Conservation (phyloP, 2,113 vertebrate species). For the Lophura nycthemera region DNA sequence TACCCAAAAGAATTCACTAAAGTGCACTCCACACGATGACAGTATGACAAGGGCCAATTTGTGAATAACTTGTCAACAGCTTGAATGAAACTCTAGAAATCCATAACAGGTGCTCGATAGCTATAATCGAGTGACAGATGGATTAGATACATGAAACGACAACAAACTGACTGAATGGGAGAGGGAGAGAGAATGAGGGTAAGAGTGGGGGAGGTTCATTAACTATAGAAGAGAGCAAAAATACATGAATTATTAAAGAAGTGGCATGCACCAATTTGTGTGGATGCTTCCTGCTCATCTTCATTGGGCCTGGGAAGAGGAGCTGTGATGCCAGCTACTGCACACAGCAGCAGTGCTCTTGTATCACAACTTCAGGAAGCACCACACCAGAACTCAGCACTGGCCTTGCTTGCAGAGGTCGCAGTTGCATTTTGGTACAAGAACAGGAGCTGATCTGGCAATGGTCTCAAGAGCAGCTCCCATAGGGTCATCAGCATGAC, state of each 20-base stretch:
- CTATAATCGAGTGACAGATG: slow-evolving; percentile 78
- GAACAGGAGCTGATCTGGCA: slow-evolving; percentile 55
- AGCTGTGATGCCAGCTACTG: slow-evolving; percentile 61
- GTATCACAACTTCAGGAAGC: slow-evolving; percentile 45
- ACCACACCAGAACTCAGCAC: slow-evolving; percentile 49
- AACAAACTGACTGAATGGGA: slow-evolving; percentile 76
- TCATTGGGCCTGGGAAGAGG: slow-evolving; percentile 58
- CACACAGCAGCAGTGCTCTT: slow-evolving; percentile 21
- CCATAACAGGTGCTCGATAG: slow-evolving; percentile 77
- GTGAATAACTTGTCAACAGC: slow-evolving; percentile 78
- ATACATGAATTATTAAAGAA: slow-evolving; percentile 80
- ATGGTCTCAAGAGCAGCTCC: not conserved
- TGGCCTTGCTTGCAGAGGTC: slow-evolving; percentile 64
- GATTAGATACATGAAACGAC: slow-evolving; percentile 78
- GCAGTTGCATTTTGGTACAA: slow-evolving; percentile 27
- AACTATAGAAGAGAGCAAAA: slow-evolving; percentile 77
- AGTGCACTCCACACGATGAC: slow-evolving; percentile 71
- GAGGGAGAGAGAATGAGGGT: slow-evolving; percentile 62
- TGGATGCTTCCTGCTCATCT: slow-evolving; percentile 73
- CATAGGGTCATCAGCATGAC: not conserved
- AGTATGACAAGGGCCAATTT: slow-evolving; percentile 76
- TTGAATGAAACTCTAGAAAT: slow-evolving; percentile 77
- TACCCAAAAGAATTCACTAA: slow-evolving; percentile 75
- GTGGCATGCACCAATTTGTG: slow-evolving; percentile 58
- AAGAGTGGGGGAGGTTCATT: slow-evolving; percentile 72